Percentiles rank a stretch among this genome's conserved stretches.
Evolutionary conservation across 2,888 invertebrate species (phyloP).

Genomic region (Aleiodes alternator): DNA sequence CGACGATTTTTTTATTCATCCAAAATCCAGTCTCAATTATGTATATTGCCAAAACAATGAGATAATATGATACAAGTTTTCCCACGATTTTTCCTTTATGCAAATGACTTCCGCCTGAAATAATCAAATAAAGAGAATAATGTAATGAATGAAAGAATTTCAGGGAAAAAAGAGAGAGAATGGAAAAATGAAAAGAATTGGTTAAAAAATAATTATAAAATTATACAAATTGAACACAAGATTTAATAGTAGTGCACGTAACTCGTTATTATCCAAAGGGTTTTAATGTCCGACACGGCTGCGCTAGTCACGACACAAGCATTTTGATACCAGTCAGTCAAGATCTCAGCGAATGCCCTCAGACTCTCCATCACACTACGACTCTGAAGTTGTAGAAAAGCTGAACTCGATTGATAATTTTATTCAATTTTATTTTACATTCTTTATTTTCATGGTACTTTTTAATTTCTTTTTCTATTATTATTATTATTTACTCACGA

Average conservation of each 20-base stretch:
- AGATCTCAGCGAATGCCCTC: constrained; percentile 6
- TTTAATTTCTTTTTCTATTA: background rate
- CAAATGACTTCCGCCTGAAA: constrained; percentile 55
- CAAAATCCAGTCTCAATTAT: constrained; percentile 59
- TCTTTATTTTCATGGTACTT: background rate
- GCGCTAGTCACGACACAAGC: constrained; percentile 43
- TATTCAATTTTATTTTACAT: background rate
- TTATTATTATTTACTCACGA: constrained; percentile 22
- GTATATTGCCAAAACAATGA: constrained; percentile 58
- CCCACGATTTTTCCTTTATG: constrained; percentile 57
- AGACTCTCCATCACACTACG: constrained; percentile 27
- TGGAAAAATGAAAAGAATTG: background rate
- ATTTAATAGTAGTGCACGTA: constrained; percentile 36
- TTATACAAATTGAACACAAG: constrained; percentile 31
- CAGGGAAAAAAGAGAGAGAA: background rate
- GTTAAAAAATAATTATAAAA: constrained; percentile 33
- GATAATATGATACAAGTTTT: constrained; percentile 59
- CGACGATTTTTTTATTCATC: constrained; percentile 57
- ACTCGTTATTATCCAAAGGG: constrained; percentile 61
- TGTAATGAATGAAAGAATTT: too few relatives aligned
- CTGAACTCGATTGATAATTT: constrained; percentile 12
- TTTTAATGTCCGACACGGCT: constrained; percentile 57
- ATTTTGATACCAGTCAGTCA: constrained; percentile 42
- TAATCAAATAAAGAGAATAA: constrained; percentile 34
- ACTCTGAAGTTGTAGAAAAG: constrained; percentile 29